A percentile compares a stretch with the other conserved stretches of the same genome.
Evolutionary conservation across 2,888 invertebrate genomes (phyloP).

Genomic region (Papilio protenor): DNA sequence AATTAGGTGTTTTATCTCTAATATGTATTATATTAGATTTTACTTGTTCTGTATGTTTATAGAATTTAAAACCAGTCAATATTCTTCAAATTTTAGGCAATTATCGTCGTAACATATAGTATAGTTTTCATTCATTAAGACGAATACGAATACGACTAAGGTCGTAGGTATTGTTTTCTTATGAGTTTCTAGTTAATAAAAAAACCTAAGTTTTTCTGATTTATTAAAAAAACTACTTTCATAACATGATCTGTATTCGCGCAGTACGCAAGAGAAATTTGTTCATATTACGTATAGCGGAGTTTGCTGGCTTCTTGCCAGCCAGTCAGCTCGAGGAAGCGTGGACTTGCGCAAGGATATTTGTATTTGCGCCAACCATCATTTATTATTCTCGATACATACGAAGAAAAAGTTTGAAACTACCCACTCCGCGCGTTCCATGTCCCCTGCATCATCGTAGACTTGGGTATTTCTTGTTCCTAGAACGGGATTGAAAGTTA

Average conservation of each 20-base stretch:
- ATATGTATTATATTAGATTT: no score
- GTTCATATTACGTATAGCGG: constrained; percentile 25
- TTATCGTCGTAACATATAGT: no score
- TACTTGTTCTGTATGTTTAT: no score
- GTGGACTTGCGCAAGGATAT: constrained; percentile 39
- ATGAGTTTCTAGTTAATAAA: not conserved
- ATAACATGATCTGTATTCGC: constrained; percentile 18
- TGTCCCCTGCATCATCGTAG: not conserved
- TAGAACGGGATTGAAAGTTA: not conserved
- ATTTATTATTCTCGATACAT: constrained; percentile 40
- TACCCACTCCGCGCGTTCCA: not conserved
- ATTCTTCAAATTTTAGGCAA: no score
- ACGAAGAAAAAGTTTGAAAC: constrained; percentile 28
- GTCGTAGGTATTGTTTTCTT: no score
- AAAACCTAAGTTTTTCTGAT: not conserved
- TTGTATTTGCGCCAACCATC: constrained; percentile 36
- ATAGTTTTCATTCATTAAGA: no score
- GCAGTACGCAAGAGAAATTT: constrained; percentile 15
- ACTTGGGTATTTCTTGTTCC: constrained; percentile 11
- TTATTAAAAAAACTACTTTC: constrained; percentile 13
- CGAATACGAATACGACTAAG: no score
- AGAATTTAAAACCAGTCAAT: no score
- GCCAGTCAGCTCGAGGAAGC: constrained; percentile 29
- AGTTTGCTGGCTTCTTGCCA: constrained; percentile 29
- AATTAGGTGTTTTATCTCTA: not conserved